Evolutionary conservation across 2,113 vertebrate genomes (phyloP), one percentile per base, ranked within the genome.

Genomic region (Australoheros scitulus): DNA sequence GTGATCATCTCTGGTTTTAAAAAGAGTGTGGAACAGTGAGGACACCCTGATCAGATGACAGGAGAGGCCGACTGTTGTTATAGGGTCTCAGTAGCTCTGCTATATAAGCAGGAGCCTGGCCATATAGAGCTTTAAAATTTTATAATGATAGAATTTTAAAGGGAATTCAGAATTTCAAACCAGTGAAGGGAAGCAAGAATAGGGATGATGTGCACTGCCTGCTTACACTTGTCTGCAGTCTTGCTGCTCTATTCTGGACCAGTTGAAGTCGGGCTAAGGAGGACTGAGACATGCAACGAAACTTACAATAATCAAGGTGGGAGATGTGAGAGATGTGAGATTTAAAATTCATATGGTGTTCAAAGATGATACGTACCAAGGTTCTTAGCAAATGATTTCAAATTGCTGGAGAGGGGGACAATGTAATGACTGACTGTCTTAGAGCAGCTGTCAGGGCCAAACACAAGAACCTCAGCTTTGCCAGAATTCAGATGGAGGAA

Each of bases 151-250:
- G 63, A 47, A 68, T 68, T 68, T 65, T 26, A 43, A 65, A 3
- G 36, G 41, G 36, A 36, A 65, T 65, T n/a, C 63, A 17, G 36
- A 65, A 65, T 65, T 65, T 65, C 36, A 65, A 43, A 38, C 63
- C 63, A 43, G n/a, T 43, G 24, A 43, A 17, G n/a, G 24, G 63
- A 65, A 43, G 36, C 24, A 3, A 65, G 63, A 43, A 17, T 65
- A 4, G 0, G 36, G 15, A n/a, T 65, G 63, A 43, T 65, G 36
- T 65, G n/a, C 0, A 0, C 4, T 43, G 36, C n/a, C 13, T 43
- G 24, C n/a, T 43, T 0, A 6, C 7, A 10, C n/a, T 65, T 24
- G 63, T 65, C 43, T 1, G 36, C n/a, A 43, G 36, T 13, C 36
- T 65, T 43, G 13, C 36, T 43, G 63, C 38, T 43, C 1, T 36